Percentiles rank a stretch among this genome's conserved stretches.
These are phyloP conservation scores for Taxidea taxus DNA, from an alignment of 2,113 vertebrate genomes.

Conservation along the genomic window DNA sequence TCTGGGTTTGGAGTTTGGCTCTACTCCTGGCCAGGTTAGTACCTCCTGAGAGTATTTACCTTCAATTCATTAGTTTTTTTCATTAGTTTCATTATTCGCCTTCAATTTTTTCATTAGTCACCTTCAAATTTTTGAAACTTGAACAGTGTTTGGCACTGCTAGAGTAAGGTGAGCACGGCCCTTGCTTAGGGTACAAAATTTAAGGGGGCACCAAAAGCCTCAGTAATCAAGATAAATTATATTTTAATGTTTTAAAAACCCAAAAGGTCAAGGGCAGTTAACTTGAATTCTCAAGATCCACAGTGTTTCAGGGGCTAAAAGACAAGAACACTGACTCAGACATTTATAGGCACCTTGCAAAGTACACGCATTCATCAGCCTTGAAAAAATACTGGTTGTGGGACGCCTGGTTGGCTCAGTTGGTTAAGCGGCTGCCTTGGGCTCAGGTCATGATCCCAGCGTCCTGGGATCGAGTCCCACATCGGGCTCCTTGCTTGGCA, in stretches of 20 bases:
- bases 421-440: no score
- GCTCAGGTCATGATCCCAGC: no score
- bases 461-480: no score
- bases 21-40: not conserved
- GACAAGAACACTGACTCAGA: not conserved
- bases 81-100: not conserved
- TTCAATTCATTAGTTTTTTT: not conserved
- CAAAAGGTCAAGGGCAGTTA: not conserved
- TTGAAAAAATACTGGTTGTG: not conserved
- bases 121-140: not conserved
- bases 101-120: not conserved
- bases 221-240: not conserved
- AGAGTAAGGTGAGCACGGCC: not conserved
- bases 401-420: no score
- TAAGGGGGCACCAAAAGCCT: not conserved
- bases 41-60: not conserved
- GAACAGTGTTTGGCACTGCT: not conserved
- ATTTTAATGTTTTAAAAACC: not conserved
- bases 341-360: not conserved
- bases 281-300: not conserved
- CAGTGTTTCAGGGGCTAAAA: not conserved
- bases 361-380: not conserved
- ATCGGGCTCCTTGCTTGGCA: no score
- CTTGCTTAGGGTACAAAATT: not conserved
- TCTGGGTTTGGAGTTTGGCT: not conserved